Evolutionary conservation across 2,888 invertebrate genomes (phyloP).

Genomic region (Erebia ligea): DNA sequence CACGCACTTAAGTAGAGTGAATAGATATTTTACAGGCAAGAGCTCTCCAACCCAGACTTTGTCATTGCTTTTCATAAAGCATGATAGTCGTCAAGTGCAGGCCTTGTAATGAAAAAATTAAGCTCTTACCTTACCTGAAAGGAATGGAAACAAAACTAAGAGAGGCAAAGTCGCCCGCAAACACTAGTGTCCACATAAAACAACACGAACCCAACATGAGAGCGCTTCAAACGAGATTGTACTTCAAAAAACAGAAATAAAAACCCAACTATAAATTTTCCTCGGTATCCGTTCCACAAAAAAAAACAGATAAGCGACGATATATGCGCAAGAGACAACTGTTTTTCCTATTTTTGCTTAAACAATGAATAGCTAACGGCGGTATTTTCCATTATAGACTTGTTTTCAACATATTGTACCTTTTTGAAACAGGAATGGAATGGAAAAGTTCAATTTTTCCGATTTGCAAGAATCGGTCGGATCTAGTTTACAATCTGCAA

Average conservation of each 20-base stretch:
- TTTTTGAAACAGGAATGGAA: slow-evolving; percentile 29
- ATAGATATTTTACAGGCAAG: too few species aligned
- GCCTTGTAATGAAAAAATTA: not conserved
- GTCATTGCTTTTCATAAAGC: too few species aligned
- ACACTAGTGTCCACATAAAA: slow-evolving; percentile 24
- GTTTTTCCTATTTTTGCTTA: slow-evolving; percentile 35
- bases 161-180: slow-evolving; percentile 2
- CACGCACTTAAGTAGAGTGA: too few species aligned
- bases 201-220: slow-evolving; percentile 32
- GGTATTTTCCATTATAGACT: slow-evolving; percentile 24
- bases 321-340: slow-evolving; percentile 37
- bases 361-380: slow-evolving; percentile 31
- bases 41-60: too few species aligned
- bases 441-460: slow-evolving; percentile 8
- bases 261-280: slow-evolving; percentile 36
- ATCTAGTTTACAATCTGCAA: not conserved
- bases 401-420: slow-evolving; percentile 15
- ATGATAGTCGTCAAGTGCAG: not conserved
- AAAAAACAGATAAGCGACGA: slow-evolving; percentile 38
- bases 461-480: not conserved
- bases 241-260: slow-evolving; percentile 37
- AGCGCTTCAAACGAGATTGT: slow-evolving; percentile 37
- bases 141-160: not conserved
- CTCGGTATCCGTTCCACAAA: slow-evolving; percentile 37
- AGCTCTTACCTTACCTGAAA: not conserved